Conservation (phyloP, 2,113 vertebrate species). For the Elaphurus davidianus region DNA sequence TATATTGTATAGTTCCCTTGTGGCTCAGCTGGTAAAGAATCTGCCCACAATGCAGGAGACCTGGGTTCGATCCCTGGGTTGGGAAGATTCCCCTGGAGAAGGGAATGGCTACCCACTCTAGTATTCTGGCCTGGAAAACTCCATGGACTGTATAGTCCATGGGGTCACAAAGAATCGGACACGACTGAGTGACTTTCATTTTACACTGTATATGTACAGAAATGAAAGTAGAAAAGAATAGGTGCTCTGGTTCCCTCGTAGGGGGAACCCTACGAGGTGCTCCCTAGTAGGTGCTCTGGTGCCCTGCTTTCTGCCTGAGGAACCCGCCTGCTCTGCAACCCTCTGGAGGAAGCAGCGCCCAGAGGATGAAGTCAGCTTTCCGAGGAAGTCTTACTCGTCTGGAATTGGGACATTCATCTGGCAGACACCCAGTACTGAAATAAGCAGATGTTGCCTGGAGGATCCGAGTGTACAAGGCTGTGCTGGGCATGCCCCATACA, state of each 20-base stretch:
- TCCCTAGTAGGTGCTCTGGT: background rate
- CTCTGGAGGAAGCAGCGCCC: background rate
- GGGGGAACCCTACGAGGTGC: too few species aligned
- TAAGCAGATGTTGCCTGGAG: background rate
- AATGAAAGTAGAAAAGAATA: background rate
- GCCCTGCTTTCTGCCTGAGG: background rate
- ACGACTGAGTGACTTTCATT: background rate
- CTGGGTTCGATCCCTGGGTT: background rate
- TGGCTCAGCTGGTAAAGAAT: background rate
- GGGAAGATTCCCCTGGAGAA: background rate
- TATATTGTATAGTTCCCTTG: background rate
- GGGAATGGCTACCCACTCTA: background rate
- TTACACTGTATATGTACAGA: background rate
- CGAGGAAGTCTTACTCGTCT: conserved; percentile 50
- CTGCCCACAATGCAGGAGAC: background rate
- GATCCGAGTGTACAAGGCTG: background rate
- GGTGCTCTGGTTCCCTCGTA: background rate
- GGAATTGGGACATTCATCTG: background rate
- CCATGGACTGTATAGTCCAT: background rate
- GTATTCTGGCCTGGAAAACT: background rate
- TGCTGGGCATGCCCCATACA: background rate
- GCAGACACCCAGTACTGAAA: background rate
- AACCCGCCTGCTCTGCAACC: background rate
- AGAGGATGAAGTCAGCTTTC: background rate
- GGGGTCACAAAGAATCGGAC: background rate